Percentiles rank a stretch among this genome's conserved stretches.
phyloP scores from a whole-genome alignment of 2,113 vertebrate species.

The Hyperopisus bebe region DNA sequence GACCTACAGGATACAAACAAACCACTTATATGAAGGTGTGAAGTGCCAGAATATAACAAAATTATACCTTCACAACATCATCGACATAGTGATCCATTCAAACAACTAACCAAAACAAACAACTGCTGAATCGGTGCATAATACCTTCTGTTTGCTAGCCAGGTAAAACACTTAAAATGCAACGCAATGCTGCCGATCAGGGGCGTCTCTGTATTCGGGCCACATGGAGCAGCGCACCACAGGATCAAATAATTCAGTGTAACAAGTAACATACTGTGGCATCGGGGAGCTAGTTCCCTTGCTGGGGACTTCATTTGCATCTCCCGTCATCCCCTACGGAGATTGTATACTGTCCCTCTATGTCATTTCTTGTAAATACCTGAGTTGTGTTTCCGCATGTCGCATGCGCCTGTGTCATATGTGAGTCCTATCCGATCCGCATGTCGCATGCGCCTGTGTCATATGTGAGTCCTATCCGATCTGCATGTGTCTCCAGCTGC shows the following conservation, averaged over 20 bases:
- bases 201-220: neutral
- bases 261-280: neutral
- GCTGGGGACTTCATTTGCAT: neutral
- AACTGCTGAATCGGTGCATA: neutral
- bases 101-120: neutral
- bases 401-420: neutral
- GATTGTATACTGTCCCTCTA: neutral
- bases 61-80: neutral
- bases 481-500: neutral
- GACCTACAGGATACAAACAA: neutral
- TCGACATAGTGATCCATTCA: neutral
- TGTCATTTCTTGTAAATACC: neutral
- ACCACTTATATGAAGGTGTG: neutral
- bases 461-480: neutral
- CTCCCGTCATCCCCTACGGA: neutral
- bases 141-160: neutral
- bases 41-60: neutral
- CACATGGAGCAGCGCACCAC: neutral
- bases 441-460: neutral
- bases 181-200: neutral
- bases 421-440: neutral
- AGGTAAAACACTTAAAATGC: neutral
- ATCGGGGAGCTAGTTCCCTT: neutral
- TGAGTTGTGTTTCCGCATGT: neutral
- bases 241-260: neutral